These are phyloP conservation scores for Noctua pronuba DNA, from an alignment of 2,888 invertebrate species.

Conservation along the genomic window DNA sequence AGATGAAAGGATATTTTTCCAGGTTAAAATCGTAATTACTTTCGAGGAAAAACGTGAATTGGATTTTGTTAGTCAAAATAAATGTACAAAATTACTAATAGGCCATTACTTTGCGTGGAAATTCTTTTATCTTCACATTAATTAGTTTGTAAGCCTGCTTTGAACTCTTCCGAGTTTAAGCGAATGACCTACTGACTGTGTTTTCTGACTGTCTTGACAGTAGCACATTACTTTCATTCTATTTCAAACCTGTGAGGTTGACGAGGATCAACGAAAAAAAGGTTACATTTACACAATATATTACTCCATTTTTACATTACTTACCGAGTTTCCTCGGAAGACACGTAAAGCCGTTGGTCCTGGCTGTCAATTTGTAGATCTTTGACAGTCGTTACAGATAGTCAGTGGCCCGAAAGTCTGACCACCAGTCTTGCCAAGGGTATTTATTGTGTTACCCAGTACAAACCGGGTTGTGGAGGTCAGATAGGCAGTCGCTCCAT, in stretches of 20 bases:
- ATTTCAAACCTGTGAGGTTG: not conserved
- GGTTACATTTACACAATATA: not conserved
- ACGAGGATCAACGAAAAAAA: not conserved
- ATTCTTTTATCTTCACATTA: not conserved
- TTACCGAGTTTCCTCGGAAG: not conserved
- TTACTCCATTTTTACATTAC: not conserved
- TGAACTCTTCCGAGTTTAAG: too few species aligned
- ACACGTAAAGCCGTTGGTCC: not conserved
- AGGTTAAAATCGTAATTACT: conserved; percentile 22
- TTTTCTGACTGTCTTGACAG: too few species aligned
- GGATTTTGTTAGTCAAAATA: conserved; percentile 7
- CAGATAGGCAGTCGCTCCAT: not conserved
- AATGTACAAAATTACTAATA: conserved; percentile 6
- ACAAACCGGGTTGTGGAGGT: not conserved
- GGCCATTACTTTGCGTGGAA: not conserved
- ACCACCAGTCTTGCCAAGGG: not conserved
- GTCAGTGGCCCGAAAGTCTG: not conserved
- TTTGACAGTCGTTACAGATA: not conserved
- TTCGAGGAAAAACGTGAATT: conserved; percentile 12
- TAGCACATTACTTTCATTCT: not conserved
- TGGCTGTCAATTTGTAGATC: not conserved
- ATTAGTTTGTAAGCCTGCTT: not conserved
- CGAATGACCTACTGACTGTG: not conserved
- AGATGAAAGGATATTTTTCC: conserved; percentile 30
- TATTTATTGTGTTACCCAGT: not conserved